phyloP scores from a whole-genome alignment of 2,888 invertebrate genomes.

The Erpobdella octoculata region DNA sequence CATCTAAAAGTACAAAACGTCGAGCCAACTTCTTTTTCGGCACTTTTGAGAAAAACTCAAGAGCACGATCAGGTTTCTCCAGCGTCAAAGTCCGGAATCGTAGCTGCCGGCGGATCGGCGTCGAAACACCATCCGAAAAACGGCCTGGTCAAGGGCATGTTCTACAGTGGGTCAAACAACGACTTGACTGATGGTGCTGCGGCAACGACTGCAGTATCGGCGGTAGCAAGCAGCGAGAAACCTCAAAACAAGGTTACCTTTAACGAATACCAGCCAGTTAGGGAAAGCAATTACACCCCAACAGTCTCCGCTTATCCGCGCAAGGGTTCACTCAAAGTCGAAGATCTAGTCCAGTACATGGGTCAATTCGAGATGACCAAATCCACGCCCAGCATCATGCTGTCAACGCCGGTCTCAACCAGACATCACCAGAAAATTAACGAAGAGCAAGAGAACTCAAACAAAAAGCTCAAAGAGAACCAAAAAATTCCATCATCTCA shows the following conservation, averaged over 20 bases:
- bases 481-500: neutral
- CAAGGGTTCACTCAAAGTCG: conserved; percentile 1
- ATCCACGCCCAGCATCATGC: neutral
- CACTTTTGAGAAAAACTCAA: neutral
- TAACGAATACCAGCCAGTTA: neutral
- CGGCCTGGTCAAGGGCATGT: neutral
- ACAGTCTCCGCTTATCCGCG: neutral
- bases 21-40: neutral
- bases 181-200: neutral
- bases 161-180: neutral
- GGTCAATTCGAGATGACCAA: neutral
- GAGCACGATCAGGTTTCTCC: neutral
- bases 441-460: conserved; percentile 2
- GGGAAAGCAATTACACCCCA: conserved; percentile 5
- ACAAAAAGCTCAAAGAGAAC: neutral
- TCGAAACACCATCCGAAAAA: too few species aligned
- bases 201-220: too few species aligned
- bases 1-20: neutral
- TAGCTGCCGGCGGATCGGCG: too few species aligned
- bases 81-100: neutral
- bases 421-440: neutral
- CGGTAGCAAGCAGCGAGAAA: too few species aligned
- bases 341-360: conserved; percentile 6
- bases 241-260: neutral
- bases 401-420: neutral